A percentile compares a stretch with the other conserved stretches of the same genome.
Evolutionary conservation across 2,888 invertebrate species (phyloP).

Genomic region (Pristionchus exspectatus): DNA sequence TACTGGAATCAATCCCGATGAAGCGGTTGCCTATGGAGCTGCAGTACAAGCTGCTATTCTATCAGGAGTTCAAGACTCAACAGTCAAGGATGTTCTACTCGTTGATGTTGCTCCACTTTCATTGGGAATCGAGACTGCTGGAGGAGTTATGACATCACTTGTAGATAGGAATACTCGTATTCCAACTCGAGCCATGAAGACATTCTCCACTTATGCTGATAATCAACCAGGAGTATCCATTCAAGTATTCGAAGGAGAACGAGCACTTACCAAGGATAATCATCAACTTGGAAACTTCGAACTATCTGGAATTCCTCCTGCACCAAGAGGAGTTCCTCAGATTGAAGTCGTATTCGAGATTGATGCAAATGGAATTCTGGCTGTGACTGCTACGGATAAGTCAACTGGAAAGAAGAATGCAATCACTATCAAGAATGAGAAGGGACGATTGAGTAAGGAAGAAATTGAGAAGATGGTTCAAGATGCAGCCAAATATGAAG

Average conservation of each 20-base stretch:
- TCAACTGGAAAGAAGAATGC: slow-evolving; percentile 75
- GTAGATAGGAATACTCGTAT: slow-evolving; percentile 84
- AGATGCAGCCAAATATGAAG: slow-evolving; percentile 92
- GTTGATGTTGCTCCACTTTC: slow-evolving; percentile 94
- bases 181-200: slow-evolving; percentile 77
- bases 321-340: slow-evolving; percentile 79
- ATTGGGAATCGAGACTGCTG: slow-evolving; percentile 91
- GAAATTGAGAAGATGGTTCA: slow-evolving; percentile 91
- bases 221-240: slow-evolving; percentile 92
- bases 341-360: slow-evolving; percentile 82
- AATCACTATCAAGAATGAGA: slow-evolving; percentile 80
- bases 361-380: slow-evolving; percentile 79
- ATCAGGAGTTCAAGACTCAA: slow-evolving; percentile 81
- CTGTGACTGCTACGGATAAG: slow-evolving; percentile 76
- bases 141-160: slow-evolving; percentile 93
- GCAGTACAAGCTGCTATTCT: slow-evolving; percentile 91
- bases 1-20: slow-evolving; percentile 90
- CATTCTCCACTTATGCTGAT: slow-evolving; percentile 92
- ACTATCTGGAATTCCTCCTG: slow-evolving; percentile 80
- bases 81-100: slow-evolving; percentile 83
- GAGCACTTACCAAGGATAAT: slow-evolving; percentile 81
- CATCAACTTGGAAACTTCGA: slow-evolving; percentile 78
- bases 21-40: slow-evolving; percentile 98
- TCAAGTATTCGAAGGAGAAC: slow-evolving; percentile 85
- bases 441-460: slow-evolving; percentile 91